These are phyloP conservation scores for Carcharodon carcharias DNA, from an alignment of 2,797 vertebrate species.

Conservation along the genomic window DNA sequence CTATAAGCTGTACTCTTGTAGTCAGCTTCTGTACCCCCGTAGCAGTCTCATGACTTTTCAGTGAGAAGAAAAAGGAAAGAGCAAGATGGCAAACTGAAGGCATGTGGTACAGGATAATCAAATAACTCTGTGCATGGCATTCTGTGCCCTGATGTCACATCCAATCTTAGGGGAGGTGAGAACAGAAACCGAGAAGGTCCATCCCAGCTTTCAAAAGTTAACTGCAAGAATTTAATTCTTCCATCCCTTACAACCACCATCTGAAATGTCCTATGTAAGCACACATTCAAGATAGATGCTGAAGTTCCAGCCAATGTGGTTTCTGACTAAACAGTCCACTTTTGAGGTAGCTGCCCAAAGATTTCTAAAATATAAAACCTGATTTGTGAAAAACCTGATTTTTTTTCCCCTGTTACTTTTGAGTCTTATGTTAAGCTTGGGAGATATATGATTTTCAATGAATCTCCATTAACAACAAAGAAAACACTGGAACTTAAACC, in stretches of 20 bases:
- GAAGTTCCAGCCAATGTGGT: neutral
- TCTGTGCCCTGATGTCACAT: neutral
- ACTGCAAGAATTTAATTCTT: neutral
- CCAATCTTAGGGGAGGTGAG: neutral
- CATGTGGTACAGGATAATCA: neutral
- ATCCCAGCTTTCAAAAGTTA: neutral
- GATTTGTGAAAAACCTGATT: too few relatives aligned
- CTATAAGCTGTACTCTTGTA: too few relatives aligned
- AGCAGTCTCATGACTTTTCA: neutral
- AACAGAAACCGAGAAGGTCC: neutral
- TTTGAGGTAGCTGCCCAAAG: neutral
- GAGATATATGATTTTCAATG: neutral
- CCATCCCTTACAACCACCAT: neutral
- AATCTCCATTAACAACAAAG: neutral
- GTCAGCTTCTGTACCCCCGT: too few relatives aligned
- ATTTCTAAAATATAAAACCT: neutral
- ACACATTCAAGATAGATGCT: neutral
- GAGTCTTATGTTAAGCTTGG: neutral
- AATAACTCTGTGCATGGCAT: neutral
- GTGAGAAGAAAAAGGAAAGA: neutral
- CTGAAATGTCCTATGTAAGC: neutral
- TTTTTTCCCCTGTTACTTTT: neutral
- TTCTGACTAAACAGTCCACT: neutral
- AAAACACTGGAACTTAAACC: neutral
- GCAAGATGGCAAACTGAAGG: neutral